phyloP scores from a whole-genome alignment of 1,140 invertebrate species.

The Mizuhopecten yessoensis region DNA sequence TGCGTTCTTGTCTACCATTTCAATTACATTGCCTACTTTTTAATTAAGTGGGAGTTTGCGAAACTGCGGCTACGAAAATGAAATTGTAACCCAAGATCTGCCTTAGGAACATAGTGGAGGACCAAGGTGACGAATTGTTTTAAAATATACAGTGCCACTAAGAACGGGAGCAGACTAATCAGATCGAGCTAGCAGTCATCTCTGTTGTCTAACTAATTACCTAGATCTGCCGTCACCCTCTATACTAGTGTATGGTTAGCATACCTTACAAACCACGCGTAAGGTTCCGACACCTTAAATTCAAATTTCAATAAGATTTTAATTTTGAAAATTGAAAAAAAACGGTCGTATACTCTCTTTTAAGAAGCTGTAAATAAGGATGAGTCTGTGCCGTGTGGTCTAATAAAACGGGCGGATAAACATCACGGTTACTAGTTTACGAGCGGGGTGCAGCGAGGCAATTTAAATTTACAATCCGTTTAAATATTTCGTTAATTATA shows the following conservation, averaged over 20 bases:
- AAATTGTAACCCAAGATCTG: background rate
- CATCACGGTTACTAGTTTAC: background rate
- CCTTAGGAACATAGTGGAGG: background rate
- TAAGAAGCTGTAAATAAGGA: background rate
- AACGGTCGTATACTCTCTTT: background rate
- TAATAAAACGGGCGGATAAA: background rate
- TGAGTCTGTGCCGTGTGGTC: background rate
- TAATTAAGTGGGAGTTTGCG: background rate
- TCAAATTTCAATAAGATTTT: conserved; percentile 27
- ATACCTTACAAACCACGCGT: background rate
- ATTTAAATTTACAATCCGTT: background rate
- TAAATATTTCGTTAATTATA: background rate
- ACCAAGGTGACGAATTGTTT: background rate
- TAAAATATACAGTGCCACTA: background rate
- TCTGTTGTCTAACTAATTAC: too few species aligned
- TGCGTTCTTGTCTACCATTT: too few species aligned
- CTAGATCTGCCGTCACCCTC: background rate
- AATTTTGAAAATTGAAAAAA: conserved; percentile 3
- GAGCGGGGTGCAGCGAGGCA: background rate
- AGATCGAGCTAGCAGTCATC: background rate
- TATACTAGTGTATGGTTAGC: background rate
- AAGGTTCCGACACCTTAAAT: too few species aligned
- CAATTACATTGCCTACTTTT: background rate
- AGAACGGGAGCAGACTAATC: too few species aligned
- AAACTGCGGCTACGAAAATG: background rate